Evolutionary conservation across 2,797 vertebrate genomes (phyloP).

Genomic region (Epinephelus awoara): DNA sequence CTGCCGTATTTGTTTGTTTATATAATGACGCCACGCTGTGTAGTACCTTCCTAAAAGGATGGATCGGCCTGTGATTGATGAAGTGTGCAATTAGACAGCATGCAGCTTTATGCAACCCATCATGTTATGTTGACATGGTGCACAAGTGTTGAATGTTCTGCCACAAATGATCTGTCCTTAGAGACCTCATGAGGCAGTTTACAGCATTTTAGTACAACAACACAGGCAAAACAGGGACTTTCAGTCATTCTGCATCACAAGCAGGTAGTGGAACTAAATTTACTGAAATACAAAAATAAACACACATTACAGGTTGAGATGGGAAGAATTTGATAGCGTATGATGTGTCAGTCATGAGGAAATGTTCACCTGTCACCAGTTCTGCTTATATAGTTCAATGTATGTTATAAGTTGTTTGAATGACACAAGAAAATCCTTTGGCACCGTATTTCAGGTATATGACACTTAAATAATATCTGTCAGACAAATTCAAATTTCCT

Average conservation of each 20-base stretch:
- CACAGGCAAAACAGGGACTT: constrained; percentile 31
- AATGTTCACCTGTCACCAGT: constrained; percentile 1
- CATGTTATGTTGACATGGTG: constrained; percentile 34
- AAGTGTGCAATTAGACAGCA: constrained; percentile 35
- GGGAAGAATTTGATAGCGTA: neutral
- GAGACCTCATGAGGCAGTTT: constrained; percentile 45
- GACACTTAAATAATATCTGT: neutral
- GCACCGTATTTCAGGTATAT: neutral
- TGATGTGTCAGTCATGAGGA: neutral
- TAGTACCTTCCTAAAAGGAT: constrained; percentile 40
- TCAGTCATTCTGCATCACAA: constrained; percentile 33
- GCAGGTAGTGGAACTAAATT: constrained; percentile 32
- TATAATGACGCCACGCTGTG: constrained; percentile 32
- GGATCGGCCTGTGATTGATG: constrained; percentile 37
- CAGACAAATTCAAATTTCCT: constrained; percentile 1
- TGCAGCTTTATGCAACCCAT: constrained; percentile 21
- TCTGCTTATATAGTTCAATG: neutral
- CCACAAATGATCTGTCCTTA: constrained; percentile 41
- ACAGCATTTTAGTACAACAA: constrained; percentile 46
- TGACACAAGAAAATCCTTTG: constrained; percentile 3
- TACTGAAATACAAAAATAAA: constrained; percentile 41
- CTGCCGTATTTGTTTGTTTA: constrained; percentile 48
- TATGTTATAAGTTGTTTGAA: constrained; percentile 10
- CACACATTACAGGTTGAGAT: constrained; percentile 18
- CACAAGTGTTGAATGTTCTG: constrained; percentile 33